Base-by-base conservation (phyloP, 2,888 invertebrate genomes). In the Globia sparganii region DNA sequence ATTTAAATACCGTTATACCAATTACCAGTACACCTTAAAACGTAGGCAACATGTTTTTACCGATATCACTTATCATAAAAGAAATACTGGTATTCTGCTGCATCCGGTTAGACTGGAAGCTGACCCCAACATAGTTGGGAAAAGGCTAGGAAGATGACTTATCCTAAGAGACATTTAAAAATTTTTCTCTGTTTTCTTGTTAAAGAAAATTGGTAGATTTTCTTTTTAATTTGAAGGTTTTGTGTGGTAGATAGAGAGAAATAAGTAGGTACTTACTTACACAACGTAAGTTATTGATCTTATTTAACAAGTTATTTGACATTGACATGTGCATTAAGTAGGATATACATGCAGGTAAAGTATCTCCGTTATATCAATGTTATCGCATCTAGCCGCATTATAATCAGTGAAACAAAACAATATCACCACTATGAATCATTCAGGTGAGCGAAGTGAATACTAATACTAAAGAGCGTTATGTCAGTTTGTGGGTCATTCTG, bases 401-500 rank as follows among this genome's bases (percentile, higher is more conserved):
- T 25, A 82, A 81, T 77, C 80, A 43, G 43, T 69, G 77, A 49
- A 37, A 66, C 18, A 66, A 58, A 68, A 75, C 75, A 66, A 73
- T 84, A 81, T 87, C 77, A 77, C 43, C 43, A 56, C 53, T 65
- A 62, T 86, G 83, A 89, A 75, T 90, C 80, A 85, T 82, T 85
- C 83, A 88, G 82, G 84, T 82, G 71, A 78, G 73, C 72, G 77
- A n/a, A 31, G 46, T 80, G 88, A 75, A 83, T 90, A 86, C 78
- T 80, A 88, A 82, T 83, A 65, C 66, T 68, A 43, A 73, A 72
- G 73, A 64, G 34, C 80, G 79, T 86, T 75, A 86, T 89, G 82
- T 86, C 84, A 80, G 83, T 86, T 83, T 87, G 86, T 89, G 75
- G 87, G 86, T 86, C 87, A 86, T 58, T 53, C 69, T 3, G 28